Conservation (phyloP, 2,113 vertebrate genomes). For the Thalassoma bifasciatum region DNA sequence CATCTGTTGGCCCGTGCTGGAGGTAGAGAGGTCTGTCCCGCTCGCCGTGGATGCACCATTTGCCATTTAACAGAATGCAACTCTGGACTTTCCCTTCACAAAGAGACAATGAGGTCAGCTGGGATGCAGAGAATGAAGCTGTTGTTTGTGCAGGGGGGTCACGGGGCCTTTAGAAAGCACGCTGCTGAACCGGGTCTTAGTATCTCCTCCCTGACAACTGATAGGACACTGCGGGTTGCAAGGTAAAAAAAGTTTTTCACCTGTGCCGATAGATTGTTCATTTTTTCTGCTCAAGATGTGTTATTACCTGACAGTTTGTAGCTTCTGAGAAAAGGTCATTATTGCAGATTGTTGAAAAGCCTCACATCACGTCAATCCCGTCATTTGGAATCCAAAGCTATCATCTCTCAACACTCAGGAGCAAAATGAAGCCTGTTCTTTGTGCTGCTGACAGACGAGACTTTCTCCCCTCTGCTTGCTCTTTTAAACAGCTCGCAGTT, state of each 20-base stretch:
- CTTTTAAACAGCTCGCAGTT: constrained; percentile 8
- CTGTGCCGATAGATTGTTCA: constrained; percentile 72
- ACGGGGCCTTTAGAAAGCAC: constrained; percentile 73
- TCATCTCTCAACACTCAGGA: constrained; percentile 67
- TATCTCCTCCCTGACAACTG: constrained; percentile 69
- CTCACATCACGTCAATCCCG: constrained; percentile 69
- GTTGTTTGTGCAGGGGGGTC: constrained; percentile 81
- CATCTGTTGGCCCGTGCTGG: constrained; percentile 63
- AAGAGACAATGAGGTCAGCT: constrained; percentile 87
- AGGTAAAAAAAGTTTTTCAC: constrained; percentile 69
- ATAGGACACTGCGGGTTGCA: constrained; percentile 67
- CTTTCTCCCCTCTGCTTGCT: constrained; percentile 43
- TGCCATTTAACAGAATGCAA: constrained; percentile 83
- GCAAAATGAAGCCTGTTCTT: constrained; percentile 59
- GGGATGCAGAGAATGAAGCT: constrained; percentile 80
- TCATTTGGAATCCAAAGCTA: constrained; percentile 67
- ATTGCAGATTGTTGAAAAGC: constrained; percentile 83
- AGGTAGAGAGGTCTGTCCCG: constrained; percentile 54
- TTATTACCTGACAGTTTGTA: constrained; percentile 60
- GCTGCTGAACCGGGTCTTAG: constrained; percentile 79
- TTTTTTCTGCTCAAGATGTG: constrained; percentile 58
- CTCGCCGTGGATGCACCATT: constrained; percentile 66
- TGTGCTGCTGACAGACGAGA: constrained; percentile 61
- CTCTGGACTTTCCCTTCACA: constrained; percentile 83
- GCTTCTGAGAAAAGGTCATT: constrained; percentile 68